Evolutionary conservation across 2,888 invertebrate genomes (phyloP).

Genomic region (Xestoiulus laeticollis): DNA sequence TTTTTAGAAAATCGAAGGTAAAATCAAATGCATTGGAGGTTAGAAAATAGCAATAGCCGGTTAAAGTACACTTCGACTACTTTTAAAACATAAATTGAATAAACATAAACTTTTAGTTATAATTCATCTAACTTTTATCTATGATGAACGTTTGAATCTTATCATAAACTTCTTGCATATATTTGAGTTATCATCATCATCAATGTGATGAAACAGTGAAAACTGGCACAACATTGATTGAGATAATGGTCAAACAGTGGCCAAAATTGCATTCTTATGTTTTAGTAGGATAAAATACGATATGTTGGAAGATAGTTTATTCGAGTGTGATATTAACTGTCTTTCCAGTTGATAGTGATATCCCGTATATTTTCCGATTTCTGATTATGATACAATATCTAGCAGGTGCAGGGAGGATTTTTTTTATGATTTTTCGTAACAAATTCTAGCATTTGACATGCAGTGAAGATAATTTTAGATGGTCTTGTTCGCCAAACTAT

Average conservation of each 20-base stretch:
- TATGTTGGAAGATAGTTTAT: not conserved
- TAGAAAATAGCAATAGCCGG: too few relatives aligned
- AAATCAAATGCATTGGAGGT: too few relatives aligned
- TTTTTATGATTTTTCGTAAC: not conserved
- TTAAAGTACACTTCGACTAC: too few relatives aligned
- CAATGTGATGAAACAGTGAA: too few relatives aligned
- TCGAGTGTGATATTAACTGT: not conserved
- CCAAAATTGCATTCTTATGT: not conserved
- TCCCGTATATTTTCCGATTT: not conserved
- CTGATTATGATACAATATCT: not conserved
- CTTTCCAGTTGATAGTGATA: not conserved
- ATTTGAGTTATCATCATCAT: too few relatives aligned
- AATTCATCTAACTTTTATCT: too few relatives aligned
- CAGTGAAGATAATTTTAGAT: not conserved
- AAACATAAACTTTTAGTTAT: too few relatives aligned
- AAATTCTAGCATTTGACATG: not conserved
- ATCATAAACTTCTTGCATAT: too few relatives aligned
- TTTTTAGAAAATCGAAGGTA: too few relatives aligned
- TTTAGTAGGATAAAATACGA: not conserved
- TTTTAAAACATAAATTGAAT: too few relatives aligned
- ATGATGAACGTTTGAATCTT: too few relatives aligned
- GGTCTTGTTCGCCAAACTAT: not conserved
- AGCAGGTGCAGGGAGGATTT: not conserved
- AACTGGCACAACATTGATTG: too few relatives aligned
- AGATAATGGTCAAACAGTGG: not conserved